These are phyloP conservation scores for Ochlodes sylvanus DNA, from an alignment of 2,888 invertebrate species.

Conservation along the genomic window DNA sequence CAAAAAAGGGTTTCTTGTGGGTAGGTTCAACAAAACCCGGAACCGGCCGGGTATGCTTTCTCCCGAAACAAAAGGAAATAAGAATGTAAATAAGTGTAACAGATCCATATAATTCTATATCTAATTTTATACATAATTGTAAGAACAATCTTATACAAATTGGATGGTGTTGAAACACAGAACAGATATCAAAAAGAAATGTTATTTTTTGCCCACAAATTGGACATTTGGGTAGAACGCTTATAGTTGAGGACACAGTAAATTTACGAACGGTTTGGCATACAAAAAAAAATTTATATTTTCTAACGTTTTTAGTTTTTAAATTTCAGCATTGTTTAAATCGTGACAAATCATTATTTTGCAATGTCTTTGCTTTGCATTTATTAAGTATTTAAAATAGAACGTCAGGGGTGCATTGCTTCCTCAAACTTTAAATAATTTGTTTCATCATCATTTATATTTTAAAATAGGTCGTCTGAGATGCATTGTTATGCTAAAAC, in stretches of 20 bases:
- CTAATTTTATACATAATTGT: slow-evolving; percentile 9
- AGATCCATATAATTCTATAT: slow-evolving; percentile 10
- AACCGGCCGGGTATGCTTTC: background rate
- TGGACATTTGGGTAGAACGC: background rate
- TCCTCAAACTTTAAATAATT: no score
- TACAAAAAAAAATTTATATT: no score
- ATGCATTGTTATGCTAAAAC: no score
- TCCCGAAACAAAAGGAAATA: background rate
- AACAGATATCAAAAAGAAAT: slow-evolving; percentile 11
- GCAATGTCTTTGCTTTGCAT: no score
- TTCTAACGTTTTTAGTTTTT: no score
- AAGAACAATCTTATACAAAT: slow-evolving; percentile 12
- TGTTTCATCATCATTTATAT: no score
- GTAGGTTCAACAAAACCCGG: background rate
- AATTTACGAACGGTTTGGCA: no score
- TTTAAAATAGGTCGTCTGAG: no score
- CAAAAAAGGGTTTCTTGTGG: background rate
- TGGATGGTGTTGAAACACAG: slow-evolving; percentile 23
- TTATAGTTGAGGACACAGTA: background rate
- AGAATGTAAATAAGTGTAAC: background rate
- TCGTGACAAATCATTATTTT: no score
- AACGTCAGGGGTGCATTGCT: no score
- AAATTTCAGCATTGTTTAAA: no score
- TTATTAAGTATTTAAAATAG: no score
- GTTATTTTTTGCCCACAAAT: background rate